Base-by-base conservation (phyloP, 2,888 invertebrate genomes). In the Amorpha juglandis region DNA sequence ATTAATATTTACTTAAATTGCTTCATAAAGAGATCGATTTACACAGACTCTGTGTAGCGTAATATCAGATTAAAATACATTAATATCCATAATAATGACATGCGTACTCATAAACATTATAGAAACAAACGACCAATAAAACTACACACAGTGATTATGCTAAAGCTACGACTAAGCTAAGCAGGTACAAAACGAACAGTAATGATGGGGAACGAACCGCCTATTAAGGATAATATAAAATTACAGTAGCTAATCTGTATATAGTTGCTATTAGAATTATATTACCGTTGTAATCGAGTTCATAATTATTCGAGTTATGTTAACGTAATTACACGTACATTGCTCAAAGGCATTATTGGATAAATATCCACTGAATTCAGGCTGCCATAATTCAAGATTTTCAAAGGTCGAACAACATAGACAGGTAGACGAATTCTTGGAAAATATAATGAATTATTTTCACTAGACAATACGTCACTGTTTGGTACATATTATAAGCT, bases 391-490 rank as follows among this genome's bases (percentile, higher is more conserved):
- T 47, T 47, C 53, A 64, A 45, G 45, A 64, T 47, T 53, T 53
- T 16, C 7, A 33, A 63, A 64, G 53, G 53, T 64, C 47, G 16
- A 64, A 53, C 64, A 16, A 47, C n/a, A 45, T 53, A 42, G 51
- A 66, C 52, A 68, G 73, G 68, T 62, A 67, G 65, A 69, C 62
- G 67, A 68, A 68, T 66, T 65, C 35, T 14, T 16, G 52, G 33
- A 48, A 64, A 67, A 69, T 65, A 66, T 71, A 67, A 69, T 71
- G 51, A 69, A 68, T 70, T 66, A 66, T 70, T 63, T 64, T 52
- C 63, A 16, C 63, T 63, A 65, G 35, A 65, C 63, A 63, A 68
- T 70, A 63, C 51, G 63, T 65, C 53, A 67, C 55, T 63, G 47
- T 64, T 48, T 65, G 63, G 65, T 62, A 11, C 52, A 67, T 65